Percentiles rank a stretch among this genome's conserved stretches.
Evolutionary conservation across 2,888 invertebrate species (phyloP).

Genomic region (Lasioglossum morio): DNA sequence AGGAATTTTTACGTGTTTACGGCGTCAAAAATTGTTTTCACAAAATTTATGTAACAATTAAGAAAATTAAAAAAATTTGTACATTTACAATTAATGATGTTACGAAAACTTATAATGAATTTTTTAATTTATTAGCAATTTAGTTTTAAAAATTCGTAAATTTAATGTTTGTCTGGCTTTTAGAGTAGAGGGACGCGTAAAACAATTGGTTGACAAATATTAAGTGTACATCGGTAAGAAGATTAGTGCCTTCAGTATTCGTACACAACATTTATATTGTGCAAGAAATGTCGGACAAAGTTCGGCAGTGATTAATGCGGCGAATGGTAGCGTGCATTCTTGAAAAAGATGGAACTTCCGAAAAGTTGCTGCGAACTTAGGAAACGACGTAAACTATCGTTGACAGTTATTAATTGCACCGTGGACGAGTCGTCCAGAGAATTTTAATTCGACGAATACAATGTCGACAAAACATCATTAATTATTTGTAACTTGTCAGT

Average conservation of each 20-base stretch:
- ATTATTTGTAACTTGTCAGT: not conserved
- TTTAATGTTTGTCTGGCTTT: not conserved
- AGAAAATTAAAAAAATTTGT: not conserved
- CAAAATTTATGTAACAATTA: not conserved
- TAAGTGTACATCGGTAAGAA: not conserved
- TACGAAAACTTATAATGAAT: not conserved
- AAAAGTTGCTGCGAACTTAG: not conserved
- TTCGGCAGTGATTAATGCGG: conserved; percentile 37
- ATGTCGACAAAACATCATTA: conserved; percentile 1
- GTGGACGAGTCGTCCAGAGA: not conserved
- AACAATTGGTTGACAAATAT: not conserved
- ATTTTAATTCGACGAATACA: not conserved
- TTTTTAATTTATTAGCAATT: not conserved
- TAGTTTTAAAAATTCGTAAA: not conserved
- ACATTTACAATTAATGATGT: not conserved
- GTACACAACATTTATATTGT: conserved; percentile 39
- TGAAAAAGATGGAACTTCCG: conserved; percentile 7
- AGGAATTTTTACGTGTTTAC: not conserved
- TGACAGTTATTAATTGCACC: conserved; percentile 1
- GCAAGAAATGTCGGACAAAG: conserved; percentile 57
- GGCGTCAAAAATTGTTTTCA: not conserved
- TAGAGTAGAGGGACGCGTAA: not conserved
- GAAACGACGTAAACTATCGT: not conserved
- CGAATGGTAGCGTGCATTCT: not conserved
- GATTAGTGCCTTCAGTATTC: not conserved